These are phyloP conservation scores for Cydia amplana DNA, from an alignment of 1,140 invertebrate species.

Conservation along the genomic window DNA sequence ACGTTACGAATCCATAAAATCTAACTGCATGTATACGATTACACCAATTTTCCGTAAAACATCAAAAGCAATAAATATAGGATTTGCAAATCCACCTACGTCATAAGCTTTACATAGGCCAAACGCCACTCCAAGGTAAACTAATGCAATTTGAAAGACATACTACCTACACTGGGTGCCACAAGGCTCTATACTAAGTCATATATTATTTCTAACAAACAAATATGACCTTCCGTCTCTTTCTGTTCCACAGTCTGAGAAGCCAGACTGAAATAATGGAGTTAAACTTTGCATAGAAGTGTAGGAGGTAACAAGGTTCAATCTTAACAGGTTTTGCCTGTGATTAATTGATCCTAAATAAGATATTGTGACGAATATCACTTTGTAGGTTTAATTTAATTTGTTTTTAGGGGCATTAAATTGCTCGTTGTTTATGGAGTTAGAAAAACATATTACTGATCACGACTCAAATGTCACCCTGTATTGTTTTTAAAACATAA, in stretches of 20 bases:
- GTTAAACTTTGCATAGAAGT: conserved; percentile 19
- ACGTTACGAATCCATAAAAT: not conserved
- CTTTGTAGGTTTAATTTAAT: not conserved
- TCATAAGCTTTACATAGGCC: not conserved
- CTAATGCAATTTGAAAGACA: conserved; percentile 32
- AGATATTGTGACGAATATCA: not conserved
- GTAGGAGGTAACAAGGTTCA: conserved; percentile 14
- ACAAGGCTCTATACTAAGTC: conserved; percentile 50
- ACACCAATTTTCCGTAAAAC: not conserved
- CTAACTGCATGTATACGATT: not conserved
- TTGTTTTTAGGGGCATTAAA: too few species aligned
- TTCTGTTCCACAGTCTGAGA: not conserved
- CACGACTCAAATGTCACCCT: too few species aligned
- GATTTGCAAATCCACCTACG: not conserved
- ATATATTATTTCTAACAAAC: conserved; percentile 34
- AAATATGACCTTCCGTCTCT: conserved; percentile 7
- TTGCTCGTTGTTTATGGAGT: too few species aligned
- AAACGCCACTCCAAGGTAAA: conserved; percentile 8
- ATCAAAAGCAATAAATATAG: not conserved
- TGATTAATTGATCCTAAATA: conserved; percentile 17
- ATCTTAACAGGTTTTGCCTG: conserved; percentile 18
- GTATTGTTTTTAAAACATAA: too few species aligned
- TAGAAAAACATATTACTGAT: too few species aligned
- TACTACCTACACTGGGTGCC: conserved; percentile 48
- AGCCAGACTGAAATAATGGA: conserved; percentile 11